Conservation (phyloP, 2,888 invertebrate genomes). For the Watsonalla binaria region DNA sequence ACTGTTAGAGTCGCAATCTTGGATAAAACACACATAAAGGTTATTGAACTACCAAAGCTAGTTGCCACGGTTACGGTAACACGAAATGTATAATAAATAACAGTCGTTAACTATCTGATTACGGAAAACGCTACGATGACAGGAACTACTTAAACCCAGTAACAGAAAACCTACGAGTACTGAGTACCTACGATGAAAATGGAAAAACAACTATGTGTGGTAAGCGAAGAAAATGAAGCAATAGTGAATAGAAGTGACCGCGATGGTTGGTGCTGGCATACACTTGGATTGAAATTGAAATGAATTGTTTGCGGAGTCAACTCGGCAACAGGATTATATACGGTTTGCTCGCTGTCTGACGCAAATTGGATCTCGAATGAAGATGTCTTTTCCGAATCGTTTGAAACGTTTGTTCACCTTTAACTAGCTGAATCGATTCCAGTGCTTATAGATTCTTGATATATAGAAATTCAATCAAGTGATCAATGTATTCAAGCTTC, state of each 20-base stretch:
- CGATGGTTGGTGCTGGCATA: slow-evolving; percentile 33
- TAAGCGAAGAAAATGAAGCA: slow-evolving; percentile 7
- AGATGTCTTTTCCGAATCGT: slow-evolving; percentile 52
- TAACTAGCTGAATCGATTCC: slow-evolving; percentile 23
- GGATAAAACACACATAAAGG: background rate
- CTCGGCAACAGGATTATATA: slow-evolving; percentile 50
- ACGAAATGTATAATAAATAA: no score
- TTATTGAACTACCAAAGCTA: background rate
- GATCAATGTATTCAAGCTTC: no score
- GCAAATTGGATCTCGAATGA: slow-evolving; percentile 66
- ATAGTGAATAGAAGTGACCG: slow-evolving; percentile 20
- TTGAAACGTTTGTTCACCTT: slow-evolving; percentile 34
- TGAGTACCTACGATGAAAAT: background rate
- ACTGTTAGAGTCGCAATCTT: background rate
- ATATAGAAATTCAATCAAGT: background rate
- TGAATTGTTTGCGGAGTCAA: slow-evolving; percentile 67
- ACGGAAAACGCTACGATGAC: background rate
- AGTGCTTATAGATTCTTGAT: slow-evolving; percentile 10
- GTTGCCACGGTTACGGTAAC: no score
- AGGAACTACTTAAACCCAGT: background rate
- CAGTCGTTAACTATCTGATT: background rate
- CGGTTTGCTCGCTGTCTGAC: slow-evolving; percentile 45
- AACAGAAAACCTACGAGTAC: background rate
- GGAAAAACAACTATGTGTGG: background rate
- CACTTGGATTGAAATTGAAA: slow-evolving; percentile 62